These are phyloP conservation scores for Dendrolimus houi DNA, from an alignment of 2,888 invertebrate species.

Conservation along the genomic window DNA sequence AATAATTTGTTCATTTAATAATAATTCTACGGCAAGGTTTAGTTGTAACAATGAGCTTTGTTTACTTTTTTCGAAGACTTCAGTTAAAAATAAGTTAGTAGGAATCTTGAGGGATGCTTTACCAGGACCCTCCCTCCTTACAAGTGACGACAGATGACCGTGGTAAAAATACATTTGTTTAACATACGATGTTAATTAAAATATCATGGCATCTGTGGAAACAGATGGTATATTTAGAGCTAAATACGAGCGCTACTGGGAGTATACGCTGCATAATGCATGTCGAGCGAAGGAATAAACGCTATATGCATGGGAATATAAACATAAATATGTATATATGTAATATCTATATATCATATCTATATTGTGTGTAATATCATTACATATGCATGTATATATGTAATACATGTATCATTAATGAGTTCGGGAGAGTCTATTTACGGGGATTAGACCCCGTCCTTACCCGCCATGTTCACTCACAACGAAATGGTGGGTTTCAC, in stretches of 20 bases:
- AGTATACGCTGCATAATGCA: conserved; percentile 10
- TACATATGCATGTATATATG: no score
- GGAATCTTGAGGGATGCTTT: conserved; percentile 11
- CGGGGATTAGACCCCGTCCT: no score
- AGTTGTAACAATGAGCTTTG: conserved; percentile 1
- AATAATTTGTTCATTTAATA: not conserved
- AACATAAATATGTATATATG: no score
- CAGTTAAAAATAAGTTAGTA: conserved; percentile 18
- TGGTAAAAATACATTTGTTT: conserved; percentile 38
- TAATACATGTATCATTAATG: no score
- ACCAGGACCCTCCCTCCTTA: conserved; percentile 32
- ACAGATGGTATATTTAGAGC: conserved; percentile 35
- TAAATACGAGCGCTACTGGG: conserved; percentile 10
- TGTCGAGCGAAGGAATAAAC: conserved; percentile 1
- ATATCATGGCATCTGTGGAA: conserved; percentile 37
- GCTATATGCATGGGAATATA: no score
- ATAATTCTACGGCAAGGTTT: conserved; percentile 5
- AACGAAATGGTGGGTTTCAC: no score
- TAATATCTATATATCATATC: no score
- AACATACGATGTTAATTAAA: conserved; percentile 32
- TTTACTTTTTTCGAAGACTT: conserved; percentile 18
- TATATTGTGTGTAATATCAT: no score
- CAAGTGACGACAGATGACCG: conserved; percentile 38
- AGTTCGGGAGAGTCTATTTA: no score
- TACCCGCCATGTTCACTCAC: no score